Percentiles rank a stretch among this genome's conserved stretches.
phyloP scores from a whole-genome alignment of 2,113 vertebrate genomes.

The Tragelaphus scriptus region DNA sequence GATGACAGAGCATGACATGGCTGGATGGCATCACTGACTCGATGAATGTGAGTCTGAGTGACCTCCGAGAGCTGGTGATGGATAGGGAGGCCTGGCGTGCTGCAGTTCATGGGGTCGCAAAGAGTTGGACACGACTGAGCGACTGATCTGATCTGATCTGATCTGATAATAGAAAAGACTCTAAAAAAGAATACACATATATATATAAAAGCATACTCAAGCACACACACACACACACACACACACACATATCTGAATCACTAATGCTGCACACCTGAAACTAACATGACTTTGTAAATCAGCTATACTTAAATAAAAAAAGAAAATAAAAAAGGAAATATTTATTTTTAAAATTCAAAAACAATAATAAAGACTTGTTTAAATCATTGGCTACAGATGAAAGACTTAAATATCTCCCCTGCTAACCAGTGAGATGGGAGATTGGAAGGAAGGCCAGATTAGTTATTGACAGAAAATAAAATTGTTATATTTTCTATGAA shows the following conservation, averaged over 20 bases:
- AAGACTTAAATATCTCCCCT: neutral
- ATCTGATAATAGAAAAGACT: neutral
- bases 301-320: neutral
- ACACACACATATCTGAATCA: neutral
- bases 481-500: neutral
- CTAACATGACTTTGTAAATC: neutral
- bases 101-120: too few relatives aligned
- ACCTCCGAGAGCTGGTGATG: too few relatives aligned
- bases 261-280: neutral
- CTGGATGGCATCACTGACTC: too few relatives aligned
- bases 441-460: neutral
- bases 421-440: neutral
- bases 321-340: neutral
- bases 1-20: too few relatives aligned
- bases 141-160: too few relatives aligned
- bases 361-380: neutral
- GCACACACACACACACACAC: neutral
- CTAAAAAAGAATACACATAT: neutral
- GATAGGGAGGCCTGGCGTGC: too few relatives aligned
- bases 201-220: neutral
- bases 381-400: neutral
- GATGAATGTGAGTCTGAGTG: too few relatives aligned
- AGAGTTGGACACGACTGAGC: too few relatives aligned
- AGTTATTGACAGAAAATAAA: slow-evolving; percentile 17
- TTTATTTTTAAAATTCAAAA: neutral